Conservation (phyloP, 2,888 invertebrate species). For the Xestia c-nigrum region DNA sequence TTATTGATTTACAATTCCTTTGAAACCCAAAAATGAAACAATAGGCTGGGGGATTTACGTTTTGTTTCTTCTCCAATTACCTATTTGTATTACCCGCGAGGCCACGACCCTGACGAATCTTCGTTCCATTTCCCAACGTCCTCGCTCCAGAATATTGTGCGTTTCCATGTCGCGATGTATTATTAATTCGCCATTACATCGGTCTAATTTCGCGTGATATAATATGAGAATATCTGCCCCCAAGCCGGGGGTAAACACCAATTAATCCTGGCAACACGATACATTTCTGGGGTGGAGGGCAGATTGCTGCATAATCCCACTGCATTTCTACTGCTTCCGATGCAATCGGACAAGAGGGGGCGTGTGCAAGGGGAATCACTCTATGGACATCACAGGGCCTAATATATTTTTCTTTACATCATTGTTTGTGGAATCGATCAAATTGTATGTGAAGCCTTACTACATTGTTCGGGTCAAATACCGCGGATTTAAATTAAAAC, state of each 20-base stretch:
- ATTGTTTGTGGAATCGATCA: conserved; percentile 81
- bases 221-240: conserved; percentile 82
- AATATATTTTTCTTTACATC: conserved; percentile 80
- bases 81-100: conserved; percentile 41
- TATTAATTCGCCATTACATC: conserved; percentile 86
- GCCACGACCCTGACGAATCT: conserved; percentile 45
- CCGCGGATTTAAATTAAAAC: conserved; percentile 23
- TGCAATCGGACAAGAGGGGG: conserved; percentile 80
- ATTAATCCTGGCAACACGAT: conserved; percentile 89
- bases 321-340: conserved; percentile 89
- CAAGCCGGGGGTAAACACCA: conserved; percentile 85
- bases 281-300: conserved; percentile 77
- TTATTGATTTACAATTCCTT: background rate
- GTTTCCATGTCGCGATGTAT: conserved; percentile 72
- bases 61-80: conserved; percentile 36
- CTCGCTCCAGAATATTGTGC: conserved; percentile 71
- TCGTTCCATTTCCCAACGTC: conserved; percentile 40
- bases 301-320: conserved; percentile 87
- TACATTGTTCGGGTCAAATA: conserved; percentile 42
- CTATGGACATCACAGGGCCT: conserved; percentile 75
- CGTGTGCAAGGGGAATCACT: conserved; percentile 65
- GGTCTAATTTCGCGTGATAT: conserved; percentile 87
- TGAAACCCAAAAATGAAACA: background rate
- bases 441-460: conserved; percentile 67
- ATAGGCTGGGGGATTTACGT: background rate